Evolutionary conservation across 2,888 invertebrate species (phyloP), one percentile per base, ranked within the genome.

Genomic region (Sturmia bella): DNA sequence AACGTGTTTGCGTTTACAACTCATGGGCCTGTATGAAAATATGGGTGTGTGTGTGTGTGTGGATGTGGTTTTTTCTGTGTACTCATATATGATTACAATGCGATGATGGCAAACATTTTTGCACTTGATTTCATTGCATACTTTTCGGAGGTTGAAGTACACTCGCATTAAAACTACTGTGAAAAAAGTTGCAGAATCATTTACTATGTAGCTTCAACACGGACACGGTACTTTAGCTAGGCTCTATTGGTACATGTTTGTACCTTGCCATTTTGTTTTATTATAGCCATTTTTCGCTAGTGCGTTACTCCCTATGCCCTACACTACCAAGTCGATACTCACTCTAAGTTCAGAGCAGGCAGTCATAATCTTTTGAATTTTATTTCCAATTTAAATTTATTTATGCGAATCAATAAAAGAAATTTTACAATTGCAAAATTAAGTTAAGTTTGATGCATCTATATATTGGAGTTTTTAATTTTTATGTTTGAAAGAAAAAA

Each of bases 51-150:
- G 1, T 43, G 17, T 37, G 3, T 3, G 6, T 32, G 45, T 54
- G 39, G 13, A 19, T 70, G 56, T 41, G 17, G 11, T 43, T 5
- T 1, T 32, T 32, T 32, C 7, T 72, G 1, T 57, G 63, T 48
- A 32, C 63, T 66, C 19, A 32, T 50, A 70, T 48, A 61, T 78
- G 74, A 78, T 75, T 82, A 75, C 82, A 78, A 78, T 78, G 50
- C 43, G 59, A 52, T 66, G 59, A 73, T 66, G 72, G 78, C 66
- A 79, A 79, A 79, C 78, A 78, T 70, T 74, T 79, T 78, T 75
- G 82, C 82, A 78, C 82, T 82, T 82, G 82, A 82, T 78, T 82
- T 82, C 75, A 74, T 78, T 74, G 82, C 64, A 66, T 82, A 74
- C 78, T 78, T 73, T 59, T 70, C 75, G 78, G 70, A 48, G 66